Conservation (phyloP, 2,888 invertebrate genomes). For the Griposia aprilina region DNA sequence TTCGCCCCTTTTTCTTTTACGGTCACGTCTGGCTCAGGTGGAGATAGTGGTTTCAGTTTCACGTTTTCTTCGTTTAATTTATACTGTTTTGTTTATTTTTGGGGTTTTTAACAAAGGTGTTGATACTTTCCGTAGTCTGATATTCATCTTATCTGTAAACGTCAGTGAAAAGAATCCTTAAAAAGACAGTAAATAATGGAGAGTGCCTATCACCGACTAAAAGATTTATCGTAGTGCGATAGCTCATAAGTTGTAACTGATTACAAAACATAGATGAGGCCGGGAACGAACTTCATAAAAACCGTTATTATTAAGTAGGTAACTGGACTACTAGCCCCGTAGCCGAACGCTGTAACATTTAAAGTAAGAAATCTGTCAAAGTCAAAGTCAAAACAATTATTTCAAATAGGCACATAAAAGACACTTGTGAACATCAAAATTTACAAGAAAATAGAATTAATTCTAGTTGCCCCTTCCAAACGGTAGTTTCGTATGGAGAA, state of each 20-base stretch:
- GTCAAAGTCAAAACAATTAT: no score
- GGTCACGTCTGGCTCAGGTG: conserved; percentile 87
- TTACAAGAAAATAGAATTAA: no score
- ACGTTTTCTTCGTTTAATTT: conserved; percentile 69
- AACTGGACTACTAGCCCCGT: not conserved
- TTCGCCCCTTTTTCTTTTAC: conserved; percentile 90
- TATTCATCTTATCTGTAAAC: conserved; percentile 3
- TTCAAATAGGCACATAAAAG: no score
- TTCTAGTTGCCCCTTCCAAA: no score
- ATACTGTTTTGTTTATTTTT: conserved; percentile 67
- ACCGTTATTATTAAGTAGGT: not conserved
- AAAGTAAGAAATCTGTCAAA: no score
- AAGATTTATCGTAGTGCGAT: not conserved
- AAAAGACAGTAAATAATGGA: not conserved
- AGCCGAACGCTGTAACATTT: no score
- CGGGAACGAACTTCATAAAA: no score
- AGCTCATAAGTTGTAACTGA: not conserved
- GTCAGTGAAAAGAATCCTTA: not conserved
- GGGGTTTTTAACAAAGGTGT: conserved; percentile 9
- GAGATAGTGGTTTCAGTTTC: conserved; percentile 75
- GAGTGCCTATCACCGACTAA: not conserved
- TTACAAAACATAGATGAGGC: not conserved
- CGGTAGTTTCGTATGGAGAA: no score
- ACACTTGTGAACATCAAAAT: no score
- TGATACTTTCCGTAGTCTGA: not conserved